Percentiles rank a stretch among this genome's conserved stretches.
Evolutionary conservation across 2,113 vertebrate genomes (phyloP).

Genomic region (Urocitellus parryii): DNA sequence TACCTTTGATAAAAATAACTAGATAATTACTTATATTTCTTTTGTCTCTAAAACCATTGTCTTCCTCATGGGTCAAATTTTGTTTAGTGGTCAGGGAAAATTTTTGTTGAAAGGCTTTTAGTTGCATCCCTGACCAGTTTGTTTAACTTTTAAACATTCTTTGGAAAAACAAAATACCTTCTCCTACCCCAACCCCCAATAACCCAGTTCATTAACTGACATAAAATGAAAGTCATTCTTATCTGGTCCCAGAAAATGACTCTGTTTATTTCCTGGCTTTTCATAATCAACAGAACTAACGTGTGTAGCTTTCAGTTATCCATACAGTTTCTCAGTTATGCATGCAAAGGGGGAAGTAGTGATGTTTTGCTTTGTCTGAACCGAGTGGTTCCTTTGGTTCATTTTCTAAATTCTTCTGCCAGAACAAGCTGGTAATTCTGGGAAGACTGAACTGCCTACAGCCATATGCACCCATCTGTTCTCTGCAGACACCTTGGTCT

Average conservation of each 20-base stretch:
- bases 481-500: conserved; percentile 8
- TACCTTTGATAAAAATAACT: conserved; percentile 41
- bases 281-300: background rate
- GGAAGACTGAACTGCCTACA: conserved; percentile 50
- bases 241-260: conserved; percentile 13
- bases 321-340: background rate
- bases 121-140: conserved; percentile 2
- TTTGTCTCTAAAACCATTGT: conserved; percentile 25
- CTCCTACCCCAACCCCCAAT: background rate
- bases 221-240: conserved; percentile 27
- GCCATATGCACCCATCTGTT: conserved; percentile 57
- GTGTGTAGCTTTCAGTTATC: background rate
- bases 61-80: conserved; percentile 21
- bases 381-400: conserved; percentile 48
- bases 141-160: background rate
- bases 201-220: background rate
- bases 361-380: conserved; percentile 44
- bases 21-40: conserved; percentile 11
- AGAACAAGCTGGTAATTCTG: conserved; percentile 54
- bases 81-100: background rate
- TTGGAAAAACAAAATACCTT: conserved; percentile 4
- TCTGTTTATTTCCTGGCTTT: background rate
- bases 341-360: background rate
- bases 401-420: conserved; percentile 71
- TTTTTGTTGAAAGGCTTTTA: conserved; percentile 44